Evolutionary conservation across 2,113 vertebrate species (phyloP).

Genomic region (Pollimyrus isidori): DNA sequence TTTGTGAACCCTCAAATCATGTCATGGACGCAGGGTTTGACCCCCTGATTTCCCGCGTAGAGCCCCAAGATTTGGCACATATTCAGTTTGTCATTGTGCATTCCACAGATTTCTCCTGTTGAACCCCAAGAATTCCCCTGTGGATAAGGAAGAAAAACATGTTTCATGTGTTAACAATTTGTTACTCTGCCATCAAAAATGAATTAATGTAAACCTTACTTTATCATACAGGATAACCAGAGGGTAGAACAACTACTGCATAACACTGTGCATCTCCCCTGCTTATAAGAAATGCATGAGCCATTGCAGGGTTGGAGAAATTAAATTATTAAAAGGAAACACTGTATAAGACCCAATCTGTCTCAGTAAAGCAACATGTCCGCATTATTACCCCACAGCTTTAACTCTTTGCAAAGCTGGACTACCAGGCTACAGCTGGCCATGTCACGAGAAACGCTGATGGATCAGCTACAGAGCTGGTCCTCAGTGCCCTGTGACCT

Average conservation of each 20-base stretch:
- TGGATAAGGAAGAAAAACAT: constrained; percentile 1
- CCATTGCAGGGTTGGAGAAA: constrained; percentile 58
- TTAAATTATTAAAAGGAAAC: constrained; percentile 77
- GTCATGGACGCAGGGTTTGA: neutral
- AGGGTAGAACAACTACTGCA: constrained; percentile 24
- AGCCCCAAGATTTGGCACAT: neutral
- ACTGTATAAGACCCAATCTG: constrained; percentile 67
- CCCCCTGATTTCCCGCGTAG: neutral
- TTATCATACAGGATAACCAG: constrained; percentile 20
- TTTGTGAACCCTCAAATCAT: neutral
- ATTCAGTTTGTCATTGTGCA: neutral
- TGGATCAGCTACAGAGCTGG: neutral
- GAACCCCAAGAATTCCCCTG: neutral
- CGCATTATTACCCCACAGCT: constrained; percentile 59
- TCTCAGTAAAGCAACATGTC: constrained; percentile 67
- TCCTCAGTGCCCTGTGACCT: neutral
- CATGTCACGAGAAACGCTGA: constrained; percentile 49
- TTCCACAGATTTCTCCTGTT: neutral
- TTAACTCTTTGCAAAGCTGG: constrained; percentile 56
- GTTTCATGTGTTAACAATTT: constrained; percentile 16
- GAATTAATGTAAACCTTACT: constrained; percentile 27
- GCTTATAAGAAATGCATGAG: constrained; percentile 65
- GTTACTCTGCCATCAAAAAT: constrained; percentile 18
- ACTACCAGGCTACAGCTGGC: constrained; percentile 49
- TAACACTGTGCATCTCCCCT: constrained; percentile 46